Base-by-base conservation (phyloP, 1,140 invertebrate genomes). In the Streblospio benedicti region DNA sequence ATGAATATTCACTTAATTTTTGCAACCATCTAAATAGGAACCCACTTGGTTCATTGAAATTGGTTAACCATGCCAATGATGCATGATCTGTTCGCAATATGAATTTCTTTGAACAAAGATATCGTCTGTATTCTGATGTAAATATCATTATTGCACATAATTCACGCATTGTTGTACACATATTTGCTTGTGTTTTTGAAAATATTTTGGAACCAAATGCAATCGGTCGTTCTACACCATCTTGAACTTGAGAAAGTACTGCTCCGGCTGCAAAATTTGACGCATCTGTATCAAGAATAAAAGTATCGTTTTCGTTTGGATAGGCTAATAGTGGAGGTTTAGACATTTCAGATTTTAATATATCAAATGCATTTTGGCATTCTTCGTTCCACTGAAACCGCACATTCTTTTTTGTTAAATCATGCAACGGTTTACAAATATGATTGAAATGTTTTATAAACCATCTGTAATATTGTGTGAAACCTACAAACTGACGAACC, bases 191-290 rank as follows among this genome's bases (percentile, higher is more conserved):
- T 9, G 55, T 18, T 35, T 33, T 18, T 3, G 45, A 20, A n/a
- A 72, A 51, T 16, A 60, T 52, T 3, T 54, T 41, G 47, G 60
- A 68, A 5, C 41, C 62, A 60, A 67, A 73, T 0, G 66, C 64
- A 2, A 72, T 66, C 0, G 65, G 61, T 20, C 62, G 32, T 44
- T 65, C 59, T 2, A 38, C 49, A 47, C 62, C 64, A 2, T 65
- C 61, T 57, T 67, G 58, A 33, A 62, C 47, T 65, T 75, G 68
- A 6, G 63, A 63, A 33, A 76, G 63, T 20, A 69, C 68, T 14
- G 64, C 66, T 9, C 69, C 70, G 20, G 70, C 23, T 4, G 61
- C 66, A n/a, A 43, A 23, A n/a, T 59, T 45, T 55, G 61, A 65
- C n/a, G 64, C 67, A 63, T 71, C 65, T 16, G 50, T 64, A 32